Base-by-base conservation (phyloP, 2,888 invertebrate species). In the Polietes domitor region DNA sequence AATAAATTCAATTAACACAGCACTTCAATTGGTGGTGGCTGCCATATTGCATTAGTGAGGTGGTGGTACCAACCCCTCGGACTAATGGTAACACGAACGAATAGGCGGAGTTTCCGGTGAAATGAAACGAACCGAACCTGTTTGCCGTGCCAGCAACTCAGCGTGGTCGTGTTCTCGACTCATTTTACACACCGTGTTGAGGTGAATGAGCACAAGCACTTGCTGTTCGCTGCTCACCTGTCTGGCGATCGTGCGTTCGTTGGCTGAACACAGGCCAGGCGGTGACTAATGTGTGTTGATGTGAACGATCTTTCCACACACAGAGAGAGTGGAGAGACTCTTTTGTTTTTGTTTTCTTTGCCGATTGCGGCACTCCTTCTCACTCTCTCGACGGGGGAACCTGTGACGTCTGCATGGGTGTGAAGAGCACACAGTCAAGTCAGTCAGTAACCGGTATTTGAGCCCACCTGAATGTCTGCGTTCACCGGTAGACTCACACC, bases 21-120 rank as follows among this genome's bases (percentile, higher is more conserved):
- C 55, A 2, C 68, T 65, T 70, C 82, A 82, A 86, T 87, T 86
- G 86, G 87, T 80, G 77, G 79, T 85, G 82, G 83, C 83, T 87
- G 86, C 87, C 87, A 87, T 87, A 80, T 86, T 87, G 85, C 50
- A 65, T 68, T 61, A 61, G 26, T 21, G 32, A 15, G n/a, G 58
- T 21, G 80, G 73, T 32, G 32, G 37, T 37, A 37, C 28, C 85
- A 76, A 71, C 72, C 75, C 61, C 68, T 58, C 26, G 37, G 24
- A 58, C 55, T 70, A 77, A 79, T 50, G 32, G 37, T 6, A 65
- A 50, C 7, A 68, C 43, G 72, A 65, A 12, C n/a, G 41, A 43
- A 19, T 61, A 55, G 87, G 87, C 85, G 87, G 87, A 86, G 87
- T 77, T 81, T 70, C 12, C n/a, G 19, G 9, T 53, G 50, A 47